Evolutionary conservation across 2,888 invertebrate species (phyloP).

Genomic region (Pteria penguin): DNA sequence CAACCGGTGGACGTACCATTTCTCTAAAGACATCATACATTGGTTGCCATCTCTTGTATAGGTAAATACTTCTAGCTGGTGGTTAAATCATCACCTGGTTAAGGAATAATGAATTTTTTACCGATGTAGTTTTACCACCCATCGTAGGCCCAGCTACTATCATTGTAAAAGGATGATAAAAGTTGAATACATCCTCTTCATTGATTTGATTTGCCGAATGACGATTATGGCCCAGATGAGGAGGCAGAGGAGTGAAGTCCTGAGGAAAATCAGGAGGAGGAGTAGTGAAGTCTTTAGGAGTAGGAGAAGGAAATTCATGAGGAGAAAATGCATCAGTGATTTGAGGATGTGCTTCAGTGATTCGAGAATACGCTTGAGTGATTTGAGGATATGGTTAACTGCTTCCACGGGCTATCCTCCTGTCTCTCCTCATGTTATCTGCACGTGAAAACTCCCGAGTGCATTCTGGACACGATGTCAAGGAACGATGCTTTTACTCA

Average conservation of each 20-base stretch:
- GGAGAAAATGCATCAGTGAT: neutral
- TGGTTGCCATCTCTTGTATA: conserved; percentile 3
- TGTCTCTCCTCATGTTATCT: neutral
- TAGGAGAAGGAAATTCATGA: neutral
- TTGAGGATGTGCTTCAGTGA: neutral
- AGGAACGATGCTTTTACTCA: too few relatives aligned
- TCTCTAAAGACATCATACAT: neutral
- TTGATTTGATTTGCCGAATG: too few relatives aligned
- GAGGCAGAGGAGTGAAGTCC: neutral
- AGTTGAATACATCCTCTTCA: neutral
- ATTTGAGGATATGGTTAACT: neutral
- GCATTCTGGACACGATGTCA: neutral
- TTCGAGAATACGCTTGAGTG: neutral
- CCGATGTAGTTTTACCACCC: neutral
- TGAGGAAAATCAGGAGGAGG: neutral
- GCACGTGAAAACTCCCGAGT: neutral
- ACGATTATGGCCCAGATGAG: too few relatives aligned
- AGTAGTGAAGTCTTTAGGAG: neutral
- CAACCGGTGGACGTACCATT: neutral
- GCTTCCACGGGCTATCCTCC: neutral
- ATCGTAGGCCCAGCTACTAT: neutral
- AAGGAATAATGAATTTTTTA: neutral
- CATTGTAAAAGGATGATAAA: neutral
- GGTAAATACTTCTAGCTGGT: neutral
- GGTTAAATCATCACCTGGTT: neutral